Base-by-base conservation (phyloP, 2,797 vertebrate genomes). In the Danio kyathit region DNA sequence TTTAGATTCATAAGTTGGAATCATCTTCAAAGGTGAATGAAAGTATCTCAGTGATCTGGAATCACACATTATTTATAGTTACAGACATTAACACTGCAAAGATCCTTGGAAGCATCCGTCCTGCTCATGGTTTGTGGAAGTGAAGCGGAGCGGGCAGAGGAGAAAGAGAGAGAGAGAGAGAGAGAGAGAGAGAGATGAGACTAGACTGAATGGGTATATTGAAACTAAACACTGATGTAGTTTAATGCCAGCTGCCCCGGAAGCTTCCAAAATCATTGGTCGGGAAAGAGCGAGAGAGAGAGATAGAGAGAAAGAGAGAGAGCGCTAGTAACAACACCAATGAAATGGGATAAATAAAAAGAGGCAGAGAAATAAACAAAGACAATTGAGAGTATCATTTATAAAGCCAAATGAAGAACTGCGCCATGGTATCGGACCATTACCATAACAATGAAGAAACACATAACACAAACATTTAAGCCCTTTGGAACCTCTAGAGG, bases 161-260 rank as follows among this genome's bases (percentile, higher is more conserved):
- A 72, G 76, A 77, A 57, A 74, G 76, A 82, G 74, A 69, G 72
- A 43, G n/a, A n/a, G 56, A 69, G 74, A 78, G 57, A 76, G 77
- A 80, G 75, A 71, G 67, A 40, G 59, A 40, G 48, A 52, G 59
- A 21, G 21, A 43, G 65, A 60, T 44, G 82, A 84, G 86, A 74
- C n/a, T 69, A 85, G 80, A 83, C 80, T 86, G 85, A 86, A 86
- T 84, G 86, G 83, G 80, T 86, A 80, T 87, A 87, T 86, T 87
- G 87, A 88, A 87, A 85, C 76, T 44, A 76, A 82, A 88, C 87
- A 86, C 86, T 85, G 83, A 83, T 86, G 82, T 86, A 88, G 72
- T 67, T 82, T 59, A 54, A 76, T 85, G 86, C 84, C 88, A 88
- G 85, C 87, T 88, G 88, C 79, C 87, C 82, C 88, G 81, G 83